Evolutionary conservation across 2,797 vertebrate genomes (phyloP), one percentile per base, ranked within the genome.

Genomic region (Tenualosa ilisha): DNA sequence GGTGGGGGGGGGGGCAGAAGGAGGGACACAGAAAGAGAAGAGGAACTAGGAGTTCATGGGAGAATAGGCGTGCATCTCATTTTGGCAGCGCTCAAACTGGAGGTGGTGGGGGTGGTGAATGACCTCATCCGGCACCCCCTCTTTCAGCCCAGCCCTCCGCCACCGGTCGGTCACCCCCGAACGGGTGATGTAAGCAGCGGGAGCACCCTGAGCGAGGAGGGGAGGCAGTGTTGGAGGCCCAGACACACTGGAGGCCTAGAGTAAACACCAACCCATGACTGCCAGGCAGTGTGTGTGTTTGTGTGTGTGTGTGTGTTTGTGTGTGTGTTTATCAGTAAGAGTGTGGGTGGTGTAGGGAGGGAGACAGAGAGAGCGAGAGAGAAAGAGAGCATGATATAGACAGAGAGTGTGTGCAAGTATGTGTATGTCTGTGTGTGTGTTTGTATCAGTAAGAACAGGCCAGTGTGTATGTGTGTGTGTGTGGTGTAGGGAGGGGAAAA

Each of bases 181-280:
- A 91, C 91, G 93, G 92, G 89, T 94, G 93, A 94, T 89, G 94
- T 93, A 94, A 94, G 93, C 90, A 92, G 88, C 85, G 86, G 89
- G 90, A 81, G 85, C 65, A 53, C 54, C 54, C 54, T 72, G 84
- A 79, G 72, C 46, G 79, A 46, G 56, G 50, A 46, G 51, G 75
- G 86, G 37, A 59, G 11, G 7, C 1, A 7, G 50, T 9, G 50
- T 15, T 56, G 79, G 50, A 84, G 83, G 89, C 91, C 90, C 92
- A 94, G 93, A 94, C 93, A 92, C 91, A 91, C 90, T 94, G 94
- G 92, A 95, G 93, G 93, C 89, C n/a, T 93, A 94, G 92, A 91
- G 94, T 94, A 94, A 95, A 95, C 94, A 95, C 87, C 91, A 87
- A 92, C 91, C 88, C 88, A 87, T 81, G 90, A 89, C 85, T 88